Conservation (phyloP, 1,140 invertebrate genomes). For the Lasaia peninsularis region DNA sequence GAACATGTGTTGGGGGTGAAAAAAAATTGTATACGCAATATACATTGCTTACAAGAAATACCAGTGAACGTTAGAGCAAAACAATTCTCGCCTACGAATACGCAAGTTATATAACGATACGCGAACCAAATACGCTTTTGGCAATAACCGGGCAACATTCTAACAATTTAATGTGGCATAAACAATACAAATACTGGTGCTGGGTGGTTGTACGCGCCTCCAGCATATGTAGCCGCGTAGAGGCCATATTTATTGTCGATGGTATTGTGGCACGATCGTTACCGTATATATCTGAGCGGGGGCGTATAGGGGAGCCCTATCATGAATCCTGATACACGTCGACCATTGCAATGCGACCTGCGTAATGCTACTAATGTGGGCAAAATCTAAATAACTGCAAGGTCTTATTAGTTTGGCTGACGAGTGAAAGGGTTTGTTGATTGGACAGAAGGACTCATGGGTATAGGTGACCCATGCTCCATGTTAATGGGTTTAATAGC, state of each 20-base stretch:
- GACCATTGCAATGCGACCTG: conserved; percentile 47
- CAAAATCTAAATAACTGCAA: conserved; percentile 27
- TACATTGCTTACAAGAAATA: conserved; percentile 38
- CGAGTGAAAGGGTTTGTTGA: conserved; percentile 60
- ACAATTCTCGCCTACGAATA: conserved; percentile 64
- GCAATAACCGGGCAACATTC: conserved; percentile 73
- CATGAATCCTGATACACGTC: conserved; percentile 68
- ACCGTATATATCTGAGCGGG: conserved; percentile 66
- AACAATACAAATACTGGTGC: conserved; percentile 68
- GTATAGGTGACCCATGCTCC: conserved; percentile 52
- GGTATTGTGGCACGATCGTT: conserved; percentile 72
- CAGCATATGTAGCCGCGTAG: conserved; percentile 60
- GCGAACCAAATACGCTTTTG: conserved; percentile 67
- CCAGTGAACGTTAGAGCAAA: conserved; percentile 37
- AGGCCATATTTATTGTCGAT: conserved; percentile 70
- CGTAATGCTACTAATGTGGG: conserved; percentile 32
- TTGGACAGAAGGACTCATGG: conserved; percentile 55
- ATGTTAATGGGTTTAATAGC: conserved; percentile 74
- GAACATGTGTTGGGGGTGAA: too few species aligned
- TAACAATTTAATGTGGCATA: conserved; percentile 74
- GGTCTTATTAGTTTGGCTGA: conserved; percentile 35
- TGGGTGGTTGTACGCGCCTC: conserved; percentile 54
- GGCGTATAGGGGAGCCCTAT: conserved; percentile 60
- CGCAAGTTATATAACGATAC: conserved; percentile 57
- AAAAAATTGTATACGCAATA: conserved; percentile 24